Evolutionary conservation across 2,797 vertebrate species (phyloP).

Genomic region (Rhyacichthys aspro): DNA sequence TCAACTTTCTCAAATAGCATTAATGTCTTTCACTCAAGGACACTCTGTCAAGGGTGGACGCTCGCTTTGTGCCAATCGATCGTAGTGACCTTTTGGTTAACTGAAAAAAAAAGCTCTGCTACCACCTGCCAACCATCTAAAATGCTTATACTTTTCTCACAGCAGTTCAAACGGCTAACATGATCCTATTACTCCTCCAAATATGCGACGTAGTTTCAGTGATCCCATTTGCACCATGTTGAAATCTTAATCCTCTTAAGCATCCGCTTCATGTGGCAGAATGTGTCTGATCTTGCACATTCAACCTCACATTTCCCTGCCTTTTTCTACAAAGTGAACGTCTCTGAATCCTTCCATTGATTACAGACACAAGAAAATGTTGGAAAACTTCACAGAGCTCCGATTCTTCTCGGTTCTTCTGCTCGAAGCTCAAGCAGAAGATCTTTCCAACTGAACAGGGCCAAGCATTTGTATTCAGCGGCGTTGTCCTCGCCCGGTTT

Average conservation of each 20-base stretch:
- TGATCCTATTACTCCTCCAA: constrained; percentile 45
- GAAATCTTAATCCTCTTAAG: constrained; percentile 62
- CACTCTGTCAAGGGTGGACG: constrained; percentile 54
- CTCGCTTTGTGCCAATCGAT: constrained; percentile 57
- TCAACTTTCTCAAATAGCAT: constrained; percentile 7
- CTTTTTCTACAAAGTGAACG: constrained; percentile 22
- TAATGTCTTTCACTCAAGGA: constrained; percentile 52
- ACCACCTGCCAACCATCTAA: constrained; percentile 29
- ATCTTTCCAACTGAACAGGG: constrained; percentile 45
- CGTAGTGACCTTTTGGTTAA: constrained; percentile 52
- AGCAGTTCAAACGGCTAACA: constrained; percentile 37
- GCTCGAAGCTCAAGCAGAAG: constrained; percentile 28
- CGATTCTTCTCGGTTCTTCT: constrained; percentile 57
- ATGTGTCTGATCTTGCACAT: constrained; percentile 25
- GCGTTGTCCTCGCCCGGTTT: constrained; percentile 30
- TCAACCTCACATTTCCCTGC: constrained; percentile 9
- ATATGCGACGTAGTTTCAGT: constrained; percentile 19
- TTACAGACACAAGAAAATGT: constrained; percentile 52
- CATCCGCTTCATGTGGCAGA: constrained; percentile 21
- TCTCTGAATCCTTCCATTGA: constrained; percentile 38
- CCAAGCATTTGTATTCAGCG: constrained; percentile 60
- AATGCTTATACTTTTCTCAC: constrained; percentile 2
- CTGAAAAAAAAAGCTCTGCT: constrained; percentile 18
- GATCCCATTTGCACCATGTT: constrained; percentile 43
- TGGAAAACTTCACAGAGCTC: constrained; percentile 49